Conservation (phyloP, 1,140 invertebrate species). For the Sesamia nonagrioides region DNA sequence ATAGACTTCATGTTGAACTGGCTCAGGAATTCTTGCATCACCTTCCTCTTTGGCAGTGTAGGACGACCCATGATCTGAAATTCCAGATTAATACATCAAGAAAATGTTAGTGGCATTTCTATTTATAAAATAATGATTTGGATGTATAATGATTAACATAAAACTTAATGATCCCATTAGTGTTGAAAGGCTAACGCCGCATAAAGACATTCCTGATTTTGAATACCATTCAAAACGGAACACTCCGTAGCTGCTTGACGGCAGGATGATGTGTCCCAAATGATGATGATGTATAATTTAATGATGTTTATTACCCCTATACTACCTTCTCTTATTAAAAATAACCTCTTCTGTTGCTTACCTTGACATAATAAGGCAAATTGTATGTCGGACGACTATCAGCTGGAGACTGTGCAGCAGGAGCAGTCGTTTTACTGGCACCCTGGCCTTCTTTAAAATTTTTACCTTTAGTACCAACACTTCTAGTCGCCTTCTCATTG, state of each 20-base stretch:
- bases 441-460: not conserved
- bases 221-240: no score
- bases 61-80: constrained; percentile 72
- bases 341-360: not conserved
- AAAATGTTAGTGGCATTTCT: no score
- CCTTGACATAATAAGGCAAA: constrained; percentile 33
- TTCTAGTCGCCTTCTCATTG: not conserved
- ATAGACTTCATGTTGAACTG: constrained; percentile 67
- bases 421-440: not conserved
- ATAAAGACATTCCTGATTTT: no score
- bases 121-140: no score
- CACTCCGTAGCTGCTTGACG: no score
- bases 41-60: constrained; percentile 62
- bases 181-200: no score
- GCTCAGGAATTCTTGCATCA: constrained; percentile 70
- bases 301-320: no score
- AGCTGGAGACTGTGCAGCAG: not conserved
- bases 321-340: not conserved
- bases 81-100: not conserved
- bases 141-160: no score
- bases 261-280: no score
- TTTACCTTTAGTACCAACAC: not conserved
- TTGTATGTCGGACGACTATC: not conserved
- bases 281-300: not conserved
- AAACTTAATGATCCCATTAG: no score